Base-by-base conservation (phyloP, 2,888 invertebrate genomes). In the Idaea dimidiata region DNA sequence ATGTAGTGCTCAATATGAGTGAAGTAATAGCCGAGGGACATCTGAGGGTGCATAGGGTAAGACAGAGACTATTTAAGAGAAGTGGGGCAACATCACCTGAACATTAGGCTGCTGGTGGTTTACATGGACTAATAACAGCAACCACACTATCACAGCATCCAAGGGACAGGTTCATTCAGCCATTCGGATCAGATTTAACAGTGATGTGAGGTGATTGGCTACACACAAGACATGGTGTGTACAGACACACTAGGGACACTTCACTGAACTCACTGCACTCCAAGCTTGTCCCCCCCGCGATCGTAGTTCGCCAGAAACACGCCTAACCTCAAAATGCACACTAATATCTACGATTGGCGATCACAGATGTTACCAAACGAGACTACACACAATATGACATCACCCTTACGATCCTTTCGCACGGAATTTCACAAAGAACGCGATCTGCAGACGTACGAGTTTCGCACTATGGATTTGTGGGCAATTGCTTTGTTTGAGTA, bases 401-500 rank as follows among this genome's bases (percentile, higher is more conserved):
- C 88, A 86, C 83, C 79, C 76, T 73, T 75, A 78, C 79, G 76
- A 80, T 76, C 74, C 72, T 77, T 75, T 76, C 75, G 81, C 74
- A 78, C 78, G 76, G 77, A 77, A 79, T 81, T 79, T 83, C 77
- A 86, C 82, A 86, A 84, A 85, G 86, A 82, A 86, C 81, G 79
- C 78, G 78, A 82, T 76, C 78, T 75, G 77, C 81, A 78, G 75
- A 79, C 75, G 82, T 79, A 76, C 79, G 79, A 77, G 78, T 74
- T 79, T 78, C 78, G 80, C 82, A 77, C 77, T 84, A 83, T 82
- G 82, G 87, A 86, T 86, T 87, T 83, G 86, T 84, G 86, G 83
- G 84, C 86, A 81, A 91, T 85, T 87, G 91, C 91, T 92, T 92
- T 92, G 91, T 92, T 90, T 87, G 89, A 89, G 84, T 86, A 84